These are phyloP conservation scores for Gallinago paraguaiae DNA, from an alignment of 2,113 vertebrate species.

Conservation along the genomic window DNA sequence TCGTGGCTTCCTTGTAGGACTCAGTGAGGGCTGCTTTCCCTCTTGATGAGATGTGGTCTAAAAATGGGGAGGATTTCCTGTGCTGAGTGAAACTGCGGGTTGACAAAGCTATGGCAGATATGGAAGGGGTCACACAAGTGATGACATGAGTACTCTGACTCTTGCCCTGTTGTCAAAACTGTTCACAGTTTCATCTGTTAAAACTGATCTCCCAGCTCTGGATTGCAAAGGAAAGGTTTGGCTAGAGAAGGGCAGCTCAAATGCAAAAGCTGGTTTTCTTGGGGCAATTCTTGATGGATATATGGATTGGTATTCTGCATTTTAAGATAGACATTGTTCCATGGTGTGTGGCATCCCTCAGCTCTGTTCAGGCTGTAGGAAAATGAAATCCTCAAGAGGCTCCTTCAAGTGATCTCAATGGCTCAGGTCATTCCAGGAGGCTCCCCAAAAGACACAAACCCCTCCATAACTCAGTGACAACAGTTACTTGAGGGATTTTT, in stretches of 20 bases:
- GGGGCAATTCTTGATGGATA: not conserved
- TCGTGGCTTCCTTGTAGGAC: not conserved
- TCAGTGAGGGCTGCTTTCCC: not conserved
- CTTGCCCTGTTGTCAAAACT: not conserved
- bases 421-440: not conserved
- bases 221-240: rapidly evolving
- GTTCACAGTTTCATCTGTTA: not conserved
- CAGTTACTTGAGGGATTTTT: not conserved
- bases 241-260: not conserved
- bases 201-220: not conserved
- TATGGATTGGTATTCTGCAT: too few species aligned
- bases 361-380: not conserved
- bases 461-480: not conserved
- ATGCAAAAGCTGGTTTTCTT: too few species aligned
- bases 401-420: not conserved
- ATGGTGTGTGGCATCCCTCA: not conserved
- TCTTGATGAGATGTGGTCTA: not conserved
- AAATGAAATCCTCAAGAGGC: not conserved
- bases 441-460: not conserved
- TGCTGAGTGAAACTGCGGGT: not conserved
- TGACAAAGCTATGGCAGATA: not conserved
- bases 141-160: not conserved
- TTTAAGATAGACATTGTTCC: not conserved
- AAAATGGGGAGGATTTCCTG: not conserved
- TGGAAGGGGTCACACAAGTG: not conserved